Percentiles rank a stretch among this genome's conserved stretches.
phyloP scores from a whole-genome alignment of 2,797 vertebrate genomes.

The Macropus fuliginosus region DNA sequence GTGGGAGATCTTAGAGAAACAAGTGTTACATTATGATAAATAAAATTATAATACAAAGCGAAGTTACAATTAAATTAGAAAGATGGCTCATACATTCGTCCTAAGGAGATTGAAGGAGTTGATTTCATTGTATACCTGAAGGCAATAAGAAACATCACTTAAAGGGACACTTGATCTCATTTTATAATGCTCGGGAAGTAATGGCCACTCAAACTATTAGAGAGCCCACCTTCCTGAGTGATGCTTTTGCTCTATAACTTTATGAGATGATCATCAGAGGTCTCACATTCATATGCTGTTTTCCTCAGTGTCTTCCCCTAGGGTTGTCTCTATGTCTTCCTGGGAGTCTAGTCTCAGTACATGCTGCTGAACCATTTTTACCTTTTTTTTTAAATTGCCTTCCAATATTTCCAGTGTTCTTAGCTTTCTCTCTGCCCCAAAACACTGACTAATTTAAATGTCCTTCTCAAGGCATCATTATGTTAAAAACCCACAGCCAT shows the following conservation, averaged over 20 bases:
- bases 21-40: background rate
- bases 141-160: background rate
- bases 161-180: background rate
- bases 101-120: background rate
- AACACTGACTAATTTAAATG: background rate
- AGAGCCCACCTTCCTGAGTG: background rate
- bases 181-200: background rate
- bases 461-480: background rate
- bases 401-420: background rate
- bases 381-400: background rate
- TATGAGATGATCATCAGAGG: background rate
- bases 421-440: background rate
- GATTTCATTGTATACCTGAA: background rate
- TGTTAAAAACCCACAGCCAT: background rate
- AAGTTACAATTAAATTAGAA: background rate
- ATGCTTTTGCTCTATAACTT: background rate
- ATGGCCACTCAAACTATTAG: background rate
- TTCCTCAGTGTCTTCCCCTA: background rate
- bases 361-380: background rate
- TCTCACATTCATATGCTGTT: background rate
- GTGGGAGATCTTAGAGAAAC: background rate
- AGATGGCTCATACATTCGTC: background rate
- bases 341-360: background rate
- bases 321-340: background rate
- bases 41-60: background rate